phyloP scores from a whole-genome alignment of 2,113 vertebrate species.

The Leptodactylus fuscus region DNA sequence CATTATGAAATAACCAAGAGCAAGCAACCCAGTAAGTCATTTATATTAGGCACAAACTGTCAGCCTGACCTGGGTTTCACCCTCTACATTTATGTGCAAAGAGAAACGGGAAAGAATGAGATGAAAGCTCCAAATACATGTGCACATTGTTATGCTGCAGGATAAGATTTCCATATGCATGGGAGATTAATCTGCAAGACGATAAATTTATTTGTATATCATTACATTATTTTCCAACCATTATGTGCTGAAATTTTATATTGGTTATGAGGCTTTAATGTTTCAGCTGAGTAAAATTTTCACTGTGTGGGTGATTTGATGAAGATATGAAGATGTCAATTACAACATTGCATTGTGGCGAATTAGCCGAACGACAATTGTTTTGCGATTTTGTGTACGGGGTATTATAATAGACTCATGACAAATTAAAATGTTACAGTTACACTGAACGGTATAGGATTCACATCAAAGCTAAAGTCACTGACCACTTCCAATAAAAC shows the following conservation, averaged over 20 bases:
- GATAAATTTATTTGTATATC: slow-evolving; percentile 56
- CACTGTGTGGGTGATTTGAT: slow-evolving; percentile 53
- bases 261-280: slow-evolving; percentile 54
- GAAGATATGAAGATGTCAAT: slow-evolving; percentile 58
- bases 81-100: slow-evolving; percentile 59
- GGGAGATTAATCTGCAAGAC: slow-evolving; percentile 55
- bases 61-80: slow-evolving; percentile 61
- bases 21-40: slow-evolving; percentile 61
- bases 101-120: slow-evolving; percentile 51
- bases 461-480: slow-evolving; percentile 20
- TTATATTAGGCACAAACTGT: slow-evolving; percentile 65
- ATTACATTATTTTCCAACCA: slow-evolving; percentile 52
- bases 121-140: slow-evolving; percentile 59
- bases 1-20: slow-evolving; percentile 63
- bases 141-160: slow-evolving; percentile 52
- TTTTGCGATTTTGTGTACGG: slow-evolving; percentile 50
- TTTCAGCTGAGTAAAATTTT: slow-evolving; percentile 52
- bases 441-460: slow-evolving; percentile 35
- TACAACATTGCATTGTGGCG: slow-evolving; percentile 35
- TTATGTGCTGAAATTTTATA: slow-evolving; percentile 42
- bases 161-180: slow-evolving; percentile 60
- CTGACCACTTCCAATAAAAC: slow-evolving; percentile 28
- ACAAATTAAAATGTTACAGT: slow-evolving; percentile 54
- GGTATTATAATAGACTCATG: slow-evolving; percentile 45
- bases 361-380: slow-evolving; percentile 43